Conservation (phyloP, 2,113 vertebrate genomes). For the Natator depressus region DNA sequence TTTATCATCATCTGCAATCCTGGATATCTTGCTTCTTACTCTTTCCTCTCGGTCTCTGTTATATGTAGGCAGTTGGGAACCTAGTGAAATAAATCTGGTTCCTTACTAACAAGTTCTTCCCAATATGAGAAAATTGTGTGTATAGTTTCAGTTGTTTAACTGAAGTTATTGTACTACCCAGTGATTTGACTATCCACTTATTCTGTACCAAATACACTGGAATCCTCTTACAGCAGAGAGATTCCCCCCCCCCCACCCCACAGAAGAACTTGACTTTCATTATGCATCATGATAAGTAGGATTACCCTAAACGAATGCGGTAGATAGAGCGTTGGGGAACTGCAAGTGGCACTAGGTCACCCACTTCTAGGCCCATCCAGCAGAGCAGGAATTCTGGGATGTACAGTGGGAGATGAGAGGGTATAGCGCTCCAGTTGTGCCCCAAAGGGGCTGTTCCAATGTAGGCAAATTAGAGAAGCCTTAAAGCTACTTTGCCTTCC, state of each 20-base stretch:
- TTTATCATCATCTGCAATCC: not conserved
- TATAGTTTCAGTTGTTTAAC: not conserved
- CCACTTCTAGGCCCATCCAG: not conserved
- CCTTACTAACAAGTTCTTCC: not conserved
- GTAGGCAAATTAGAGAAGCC: accelerated
- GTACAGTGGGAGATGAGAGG: not conserved
- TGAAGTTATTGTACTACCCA: not conserved
- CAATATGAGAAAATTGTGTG: accelerated
- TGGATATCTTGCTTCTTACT: not conserved
- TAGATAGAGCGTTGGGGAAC: accelerated
- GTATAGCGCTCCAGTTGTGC: not conserved
- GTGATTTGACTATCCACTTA: not conserved
- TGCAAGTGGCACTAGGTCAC: accelerated
- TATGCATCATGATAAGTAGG: accelerated
- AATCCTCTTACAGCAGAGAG: accelerated
- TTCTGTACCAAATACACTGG: not conserved
- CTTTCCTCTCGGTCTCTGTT: not conserved
- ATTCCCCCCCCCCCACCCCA: not conserved
- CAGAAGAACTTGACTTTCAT: accelerated
- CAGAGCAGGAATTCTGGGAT: accelerated
- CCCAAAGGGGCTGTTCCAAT: not conserved
- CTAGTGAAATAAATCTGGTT: not conserved
- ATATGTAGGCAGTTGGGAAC: not conserved
- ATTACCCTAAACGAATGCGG: no score
- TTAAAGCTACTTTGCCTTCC: not conserved